A percentile compares a stretch with the other conserved stretches of the same genome.
Evolutionary conservation across 2,797 vertebrate species (phyloP).

Genomic region (Sciurus vulgaris): DNA sequence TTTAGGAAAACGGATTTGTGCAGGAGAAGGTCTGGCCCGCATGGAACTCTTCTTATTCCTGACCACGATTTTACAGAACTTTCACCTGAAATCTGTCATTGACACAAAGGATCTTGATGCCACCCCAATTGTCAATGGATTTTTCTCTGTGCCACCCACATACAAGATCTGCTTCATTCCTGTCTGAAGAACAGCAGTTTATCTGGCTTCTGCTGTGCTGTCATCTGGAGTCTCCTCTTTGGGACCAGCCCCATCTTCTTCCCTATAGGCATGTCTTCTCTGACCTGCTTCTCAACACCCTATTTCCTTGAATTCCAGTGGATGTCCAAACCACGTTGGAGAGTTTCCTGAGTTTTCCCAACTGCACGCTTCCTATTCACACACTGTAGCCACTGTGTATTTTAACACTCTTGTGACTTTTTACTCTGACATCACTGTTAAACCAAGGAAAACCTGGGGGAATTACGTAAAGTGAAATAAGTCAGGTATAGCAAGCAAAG

Average conservation of each 20-base stretch:
- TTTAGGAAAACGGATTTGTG: slow-evolving; percentile 85
- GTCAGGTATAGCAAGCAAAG: no score
- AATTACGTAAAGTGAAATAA: no score
- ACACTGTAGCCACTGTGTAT: no score
- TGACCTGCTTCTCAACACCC: no score
- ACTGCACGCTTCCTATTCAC: no score
- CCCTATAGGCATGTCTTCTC: no score
- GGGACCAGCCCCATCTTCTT: not conserved
- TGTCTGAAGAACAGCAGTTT: not conserved
- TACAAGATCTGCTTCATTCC: not conserved
- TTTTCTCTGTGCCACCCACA: rapidly evolving
- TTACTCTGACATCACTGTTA: no score
- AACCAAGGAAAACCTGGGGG: no score
- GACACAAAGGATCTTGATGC: not conserved
- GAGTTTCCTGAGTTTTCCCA: no score
- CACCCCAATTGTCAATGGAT: not conserved
- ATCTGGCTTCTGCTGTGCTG: not conserved
- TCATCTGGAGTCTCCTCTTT: not conserved
- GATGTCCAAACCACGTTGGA: no score
- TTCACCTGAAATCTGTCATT: not conserved
- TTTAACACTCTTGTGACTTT: no score
- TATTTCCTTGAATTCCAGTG: no score
- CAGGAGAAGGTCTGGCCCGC: slow-evolving; percentile 84
- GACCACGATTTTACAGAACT: not conserved
- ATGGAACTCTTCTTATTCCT: slow-evolving; percentile 77